Conservation (phyloP, 2,888 invertebrate species). For the Bembecia ichneumoniformis region DNA sequence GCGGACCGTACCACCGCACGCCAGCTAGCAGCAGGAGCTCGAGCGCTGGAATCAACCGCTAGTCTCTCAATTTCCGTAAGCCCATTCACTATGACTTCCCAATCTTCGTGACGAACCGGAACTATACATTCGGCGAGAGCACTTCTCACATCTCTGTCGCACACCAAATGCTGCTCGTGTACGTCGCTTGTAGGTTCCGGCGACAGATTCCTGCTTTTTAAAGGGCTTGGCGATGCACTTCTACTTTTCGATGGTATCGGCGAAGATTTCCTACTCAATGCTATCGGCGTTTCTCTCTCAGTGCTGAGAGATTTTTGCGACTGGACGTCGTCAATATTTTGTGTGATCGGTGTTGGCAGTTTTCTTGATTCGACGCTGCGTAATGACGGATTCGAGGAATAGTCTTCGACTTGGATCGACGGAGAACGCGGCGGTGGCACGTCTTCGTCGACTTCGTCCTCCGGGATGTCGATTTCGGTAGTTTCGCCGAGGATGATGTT, state of each 20-base stretch:
- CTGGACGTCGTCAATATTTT: slow-evolving; percentile 10
- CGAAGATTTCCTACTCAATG: slow-evolving; percentile 26
- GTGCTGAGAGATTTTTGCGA: slow-evolving; percentile 19
- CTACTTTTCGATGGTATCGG: slow-evolving; percentile 22
- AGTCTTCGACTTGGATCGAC: slow-evolving; percentile 49
- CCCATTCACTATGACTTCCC: slow-evolving; percentile 85
- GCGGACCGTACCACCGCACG: slow-evolving; percentile 79
- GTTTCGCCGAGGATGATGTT: slow-evolving; percentile 18
- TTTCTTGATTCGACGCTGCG: slow-evolving; percentile 20
- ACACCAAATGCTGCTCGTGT: slow-evolving; percentile 14
- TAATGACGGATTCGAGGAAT: slow-evolving; percentile 32
- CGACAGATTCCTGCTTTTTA: slow-evolving; percentile 29
- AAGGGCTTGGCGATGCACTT: slow-evolving; percentile 25
- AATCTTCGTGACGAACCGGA: slow-evolving; percentile 79
- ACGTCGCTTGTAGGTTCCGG: slow-evolving; percentile 30
- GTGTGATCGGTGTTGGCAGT: slow-evolving; percentile 5
- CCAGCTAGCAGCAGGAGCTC: slow-evolving; percentile 78
- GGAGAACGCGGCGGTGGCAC: slow-evolving; percentile 37
- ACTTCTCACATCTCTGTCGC: slow-evolving; percentile 47
- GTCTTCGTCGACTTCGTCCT: slow-evolving; percentile 12
- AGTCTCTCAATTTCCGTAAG: slow-evolving; percentile 79
- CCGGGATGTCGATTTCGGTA: slow-evolving; percentile 16
- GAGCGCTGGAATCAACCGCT: slow-evolving; percentile 76
- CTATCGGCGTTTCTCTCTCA: slow-evolving; percentile 6
- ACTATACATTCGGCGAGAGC: slow-evolving; percentile 52